phyloP scores from a whole-genome alignment of 2,888 invertebrate species.

The Orthosia cruda region DNA sequence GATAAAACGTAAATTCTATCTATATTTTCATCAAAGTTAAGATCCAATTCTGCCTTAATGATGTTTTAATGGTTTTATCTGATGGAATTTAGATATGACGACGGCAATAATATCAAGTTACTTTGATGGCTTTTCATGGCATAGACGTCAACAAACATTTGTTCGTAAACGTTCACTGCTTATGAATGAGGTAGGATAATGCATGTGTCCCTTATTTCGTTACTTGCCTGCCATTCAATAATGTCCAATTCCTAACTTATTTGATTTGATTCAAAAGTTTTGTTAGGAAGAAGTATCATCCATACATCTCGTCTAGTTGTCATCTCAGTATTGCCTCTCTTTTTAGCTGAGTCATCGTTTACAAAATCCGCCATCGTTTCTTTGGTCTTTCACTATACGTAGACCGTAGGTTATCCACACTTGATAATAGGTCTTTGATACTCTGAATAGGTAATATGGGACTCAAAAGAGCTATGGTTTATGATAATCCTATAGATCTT shows the following conservation, averaged over 20 bases:
- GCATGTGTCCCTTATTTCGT: neutral
- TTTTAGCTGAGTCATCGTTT: neutral
- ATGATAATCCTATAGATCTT: neutral
- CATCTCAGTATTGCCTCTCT: neutral
- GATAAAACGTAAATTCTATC: neutral
- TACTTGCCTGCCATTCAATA: neutral
- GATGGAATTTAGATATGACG: constrained; percentile 1
- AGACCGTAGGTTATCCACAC: neutral
- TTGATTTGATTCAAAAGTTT: no score
- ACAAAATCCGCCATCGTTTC: neutral
- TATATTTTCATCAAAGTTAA: constrained; percentile 12
- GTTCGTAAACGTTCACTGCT: neutral
- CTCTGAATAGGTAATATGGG: no score
- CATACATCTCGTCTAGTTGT: no score
- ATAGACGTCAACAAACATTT: neutral
- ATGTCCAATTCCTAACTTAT: neutral
- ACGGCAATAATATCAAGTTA: neutral
- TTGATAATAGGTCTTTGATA: neutral
- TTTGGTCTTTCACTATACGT: neutral
- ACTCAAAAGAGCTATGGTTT: neutral
- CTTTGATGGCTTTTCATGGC: constrained; percentile 1
- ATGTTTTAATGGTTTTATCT: constrained; percentile 8
- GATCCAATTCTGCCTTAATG: neutral
- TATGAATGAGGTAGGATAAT: neutral
- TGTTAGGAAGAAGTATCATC: no score